Base-by-base conservation (phyloP, 2,113 vertebrate genomes). In the Falcunculus frontatus region DNA sequence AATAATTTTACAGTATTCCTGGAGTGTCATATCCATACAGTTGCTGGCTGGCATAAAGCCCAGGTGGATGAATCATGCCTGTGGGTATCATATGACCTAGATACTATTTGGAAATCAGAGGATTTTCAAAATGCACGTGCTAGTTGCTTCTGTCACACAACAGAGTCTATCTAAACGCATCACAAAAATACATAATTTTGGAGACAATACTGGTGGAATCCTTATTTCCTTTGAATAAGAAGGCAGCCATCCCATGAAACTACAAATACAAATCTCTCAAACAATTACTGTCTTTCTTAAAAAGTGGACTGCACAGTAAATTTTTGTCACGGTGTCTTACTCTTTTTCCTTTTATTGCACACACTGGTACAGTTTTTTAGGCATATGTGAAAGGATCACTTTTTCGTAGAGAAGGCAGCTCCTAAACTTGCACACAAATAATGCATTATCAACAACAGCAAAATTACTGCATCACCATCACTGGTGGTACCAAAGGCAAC, bases 21-120 rank as follows among this genome's bases (percentile, higher is more conserved):
- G 37, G 37, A 77, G 52, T 84, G 59, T 93, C n/a, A 44, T 75
- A 93, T 46, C 63, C 72, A 77, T 1, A 7, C 67, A 74, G 75
- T 84, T 83, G 55, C 85, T 88, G 47, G 74, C 53, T 97, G 95
- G 95, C 88, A 90, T 64, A 86, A 94, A 96, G 90, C 93, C 95
- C 88, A 94, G 85, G 93, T 95, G 68, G 75, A 79, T 95, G 93
- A 95, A 95, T 95, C 93, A 96, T 68, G 85, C 96, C 87, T 81
- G 37, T 41, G 88, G 85, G 79, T 64, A 94, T 84, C 88, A 92
- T 87, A 93, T 27, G 88, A 96, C 90, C 93, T 55, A 97, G 76
- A 94, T 84, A 86, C 55, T 81, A 56, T 41, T 62, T 89, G 64
- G 49, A 96, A 96, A 87, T 86, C 41, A 73, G 32, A 73, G 25